phyloP scores from a whole-genome alignment of 2,888 invertebrate species.

The Spialia ferax region DNA sequence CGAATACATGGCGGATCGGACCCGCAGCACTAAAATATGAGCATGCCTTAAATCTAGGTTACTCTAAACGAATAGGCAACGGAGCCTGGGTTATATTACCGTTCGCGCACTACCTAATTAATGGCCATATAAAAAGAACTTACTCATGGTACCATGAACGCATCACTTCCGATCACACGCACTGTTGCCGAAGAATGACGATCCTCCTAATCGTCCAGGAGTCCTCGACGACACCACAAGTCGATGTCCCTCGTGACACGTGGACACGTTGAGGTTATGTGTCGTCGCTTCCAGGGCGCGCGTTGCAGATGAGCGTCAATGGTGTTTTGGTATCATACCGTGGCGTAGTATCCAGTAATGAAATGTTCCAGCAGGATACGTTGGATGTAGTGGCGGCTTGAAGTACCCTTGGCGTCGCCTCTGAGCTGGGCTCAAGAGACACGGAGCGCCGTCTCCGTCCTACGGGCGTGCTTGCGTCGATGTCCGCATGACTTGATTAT shows the following conservation, averaged over 20 bases:
- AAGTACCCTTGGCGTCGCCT: neutral
- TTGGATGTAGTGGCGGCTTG: too few relatives aligned
- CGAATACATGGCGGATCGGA: constrained; percentile 5
- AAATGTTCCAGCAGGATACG: too few relatives aligned
- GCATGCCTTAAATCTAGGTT: constrained; percentile 3
- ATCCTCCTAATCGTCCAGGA: neutral
- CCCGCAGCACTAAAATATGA: neutral
- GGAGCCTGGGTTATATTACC: neutral
- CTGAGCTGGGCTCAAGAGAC: neutral
- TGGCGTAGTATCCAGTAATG: too few relatives aligned
- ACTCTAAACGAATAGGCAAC: neutral
- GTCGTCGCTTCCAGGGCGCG: neutral
- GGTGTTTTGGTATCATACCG: too few relatives aligned
- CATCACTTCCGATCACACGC: neutral
- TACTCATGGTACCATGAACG: constrained; percentile 11
- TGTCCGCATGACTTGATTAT: neutral
- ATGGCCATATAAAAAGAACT: neutral
- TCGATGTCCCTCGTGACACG: neutral
- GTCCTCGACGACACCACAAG: neutral
- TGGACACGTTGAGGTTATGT: neutral
- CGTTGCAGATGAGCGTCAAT: neutral
- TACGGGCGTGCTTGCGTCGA: neutral
- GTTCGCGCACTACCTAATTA: neutral
- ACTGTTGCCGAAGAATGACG: neutral
- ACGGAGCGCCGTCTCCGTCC: neutral